Conservation (phyloP, 1,140 invertebrate species). For the Drosophila littoralis region DNA sequence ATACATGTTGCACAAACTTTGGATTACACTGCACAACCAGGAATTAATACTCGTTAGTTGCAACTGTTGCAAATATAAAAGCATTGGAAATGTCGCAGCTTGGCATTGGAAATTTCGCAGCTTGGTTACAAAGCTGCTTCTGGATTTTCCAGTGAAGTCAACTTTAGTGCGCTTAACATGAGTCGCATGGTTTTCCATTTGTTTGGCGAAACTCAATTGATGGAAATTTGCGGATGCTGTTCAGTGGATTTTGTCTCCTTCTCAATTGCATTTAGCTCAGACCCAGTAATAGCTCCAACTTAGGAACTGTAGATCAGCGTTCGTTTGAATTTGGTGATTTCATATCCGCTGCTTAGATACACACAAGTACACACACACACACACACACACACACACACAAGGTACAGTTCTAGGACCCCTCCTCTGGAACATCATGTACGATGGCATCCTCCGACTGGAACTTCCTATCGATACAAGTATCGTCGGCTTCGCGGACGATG, state of each 20-base stretch:
- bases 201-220: slow-evolving; percentile 42
- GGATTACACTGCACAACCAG: slow-evolving; percentile 41
- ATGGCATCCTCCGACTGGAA: too few species aligned
- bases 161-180: slow-evolving; percentile 8
- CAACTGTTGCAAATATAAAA: slow-evolving; percentile 33
- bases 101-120: too few species aligned
- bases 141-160: slow-evolving; percentile 5
- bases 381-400: not conserved
- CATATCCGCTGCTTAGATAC: slow-evolving; percentile 27
- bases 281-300: slow-evolving; percentile 1
- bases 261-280: slow-evolving; percentile 17
- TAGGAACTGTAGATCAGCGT: slow-evolving; percentile 1
- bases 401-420: too few species aligned
- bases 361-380: not conserved
- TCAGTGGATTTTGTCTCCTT: not conserved
- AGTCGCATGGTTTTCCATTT: slow-evolving; percentile 40
- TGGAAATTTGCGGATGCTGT: slow-evolving; percentile 44
- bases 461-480: too few species aligned
- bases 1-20: slow-evolving; percentile 35
- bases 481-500: too few species aligned
- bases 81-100: too few species aligned
- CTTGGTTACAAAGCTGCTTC: too few species aligned
- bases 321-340: slow-evolving; percentile 24
- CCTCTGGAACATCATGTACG: too few species aligned
- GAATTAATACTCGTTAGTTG: slow-evolving; percentile 36